Percentiles rank a stretch among this genome's conserved stretches.
Evolutionary conservation across 2,797 vertebrate species (phyloP).

Genomic region (Epinephelus coioides): DNA sequence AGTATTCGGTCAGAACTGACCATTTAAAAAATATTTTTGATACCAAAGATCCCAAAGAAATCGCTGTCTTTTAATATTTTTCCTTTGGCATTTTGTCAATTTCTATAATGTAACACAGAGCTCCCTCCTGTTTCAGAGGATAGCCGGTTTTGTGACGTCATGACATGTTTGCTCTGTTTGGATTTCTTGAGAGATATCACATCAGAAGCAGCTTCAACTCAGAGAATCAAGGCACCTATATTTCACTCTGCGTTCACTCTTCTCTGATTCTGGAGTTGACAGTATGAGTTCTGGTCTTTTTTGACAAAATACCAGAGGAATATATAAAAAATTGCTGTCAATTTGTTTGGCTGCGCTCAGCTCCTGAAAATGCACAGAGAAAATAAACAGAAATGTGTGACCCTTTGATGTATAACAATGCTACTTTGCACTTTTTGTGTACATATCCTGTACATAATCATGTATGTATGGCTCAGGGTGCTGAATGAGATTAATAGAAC

Average conservation of each 20-base stretch:
- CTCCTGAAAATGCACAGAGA: constrained; percentile 43
- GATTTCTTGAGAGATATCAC: constrained; percentile 8
- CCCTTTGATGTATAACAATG: constrained; percentile 25
- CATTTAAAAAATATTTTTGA: background rate
- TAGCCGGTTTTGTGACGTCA: constrained; percentile 5
- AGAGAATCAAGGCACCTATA: constrained; percentile 20
- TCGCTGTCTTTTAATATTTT: constrained; percentile 48
- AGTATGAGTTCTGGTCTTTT: constrained; percentile 14
- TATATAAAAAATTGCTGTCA: no score
- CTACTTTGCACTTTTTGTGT: constrained; percentile 74
- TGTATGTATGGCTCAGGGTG: constrained; percentile 59
- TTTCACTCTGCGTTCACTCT: background rate
- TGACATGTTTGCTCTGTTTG: constrained; percentile 3
- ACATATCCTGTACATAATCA: constrained; percentile 53
- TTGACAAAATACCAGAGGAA: constrained; percentile 23
- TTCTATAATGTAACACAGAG: constrained; percentile 39
- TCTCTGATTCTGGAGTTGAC: constrained; percentile 52
- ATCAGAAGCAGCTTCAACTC: constrained; percentile 45
- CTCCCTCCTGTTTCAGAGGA: background rate
- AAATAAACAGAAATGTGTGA: constrained; percentile 29
- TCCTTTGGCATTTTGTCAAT: constrained; percentile 31
- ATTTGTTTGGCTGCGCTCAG: background rate
- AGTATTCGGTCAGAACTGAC: constrained; percentile 22
- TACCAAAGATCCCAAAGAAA: background rate
- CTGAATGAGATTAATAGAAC: constrained; percentile 74